Evolutionary conservation across 2,113 vertebrate genomes (phyloP), one percentile per base, ranked within the genome.

Genomic region (Spilogale gracilis): DNA sequence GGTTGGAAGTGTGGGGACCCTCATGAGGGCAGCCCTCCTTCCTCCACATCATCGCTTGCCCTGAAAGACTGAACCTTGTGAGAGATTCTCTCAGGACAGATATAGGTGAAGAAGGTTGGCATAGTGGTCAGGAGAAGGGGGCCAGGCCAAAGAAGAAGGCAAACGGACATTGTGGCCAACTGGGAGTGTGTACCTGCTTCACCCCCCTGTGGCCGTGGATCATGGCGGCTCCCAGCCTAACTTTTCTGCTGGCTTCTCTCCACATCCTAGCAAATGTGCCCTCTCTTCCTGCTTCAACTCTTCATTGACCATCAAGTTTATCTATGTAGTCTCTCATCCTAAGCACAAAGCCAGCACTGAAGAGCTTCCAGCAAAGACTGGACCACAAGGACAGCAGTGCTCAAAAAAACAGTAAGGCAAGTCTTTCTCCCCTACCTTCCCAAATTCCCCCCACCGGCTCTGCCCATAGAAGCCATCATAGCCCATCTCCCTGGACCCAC

Each of bases 341-440:
- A 18, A 9, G 27, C 45, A 48, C 48, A 76, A 25, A 74, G 8
- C 56, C 61, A 56, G 56, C 52, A 23, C 38, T 18, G 21, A 67
- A 13, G 67, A n/a, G 52, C 76, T 52, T 78, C 67, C 27, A 13
- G 89, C 2, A 2, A 69, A 71, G 54, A 6, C 79, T 25, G 17
- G 45, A 6, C 52, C 69, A 32, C 20, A 56, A 52, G 84, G 73
- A 60, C n/a, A 48, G 69, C 0, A 1, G 84, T 11, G 79, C 9
- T n/a, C 0, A 0, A 69, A 43, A 11, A 45, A 78, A 54, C 16
- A 79, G 52, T 3, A 0, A 63, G 45, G n/a, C 43, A 52, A 14
- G 30, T 12, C 50, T 65, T 67, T 60, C 56, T 56, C 45, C 56
- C 23, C 13, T 1, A 1, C 25, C 48, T 6, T 43, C 71, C n/a